Evolutionary conservation across 1,140 invertebrate genomes (phyloP), one percentile per base, ranked within the genome.

Genomic region (Drosophila arawakana): DNA sequence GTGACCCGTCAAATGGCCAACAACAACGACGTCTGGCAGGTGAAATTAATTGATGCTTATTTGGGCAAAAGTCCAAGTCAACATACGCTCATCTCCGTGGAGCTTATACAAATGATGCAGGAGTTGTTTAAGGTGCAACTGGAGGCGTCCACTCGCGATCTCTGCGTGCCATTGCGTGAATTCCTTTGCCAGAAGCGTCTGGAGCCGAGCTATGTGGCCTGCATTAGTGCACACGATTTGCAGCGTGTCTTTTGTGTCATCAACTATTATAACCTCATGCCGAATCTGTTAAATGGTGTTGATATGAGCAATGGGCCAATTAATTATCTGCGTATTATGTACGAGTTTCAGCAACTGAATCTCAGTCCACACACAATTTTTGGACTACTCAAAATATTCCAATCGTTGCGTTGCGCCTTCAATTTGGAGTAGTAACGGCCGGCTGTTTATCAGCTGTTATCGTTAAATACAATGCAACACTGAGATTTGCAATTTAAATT

Each of bases 221-320:
- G 79, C 7, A 70, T 92, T 1, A 77, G 74, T 49, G 68, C 74
- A 0, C 73, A 75, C 13, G 91, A 92, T 39, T n/a, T 77, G 74
- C 86, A 65, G 92, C 86, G 73, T 59, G 82, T 96, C 21, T 93
- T 93, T 6, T 92, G 94, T 10, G 95, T 94, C 68, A 90, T 95
- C 10, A 94, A 94, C 60, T 95, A 94, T 85, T 94, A 95, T 70
- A 94, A 95, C 82, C 89, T 96, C 58, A 93, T 94, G 11, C 91
- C 91, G 13, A 89, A 92, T 37, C 84, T 92, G 39, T 69, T 94
- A 35, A 86, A 78, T 43, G 90, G 86, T n/a, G 65, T 92, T 7
- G 77, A 90, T 66, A 47, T 85, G 9, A 76, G 60, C 41, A 63
- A 58, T 35, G 91, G 86, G 0, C 74, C 83, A 2, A 39, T 92